These are phyloP conservation scores for Synanthedon tipuliformis DNA, from an alignment of 2,888 invertebrate species.

Conservation along the genomic window DNA sequence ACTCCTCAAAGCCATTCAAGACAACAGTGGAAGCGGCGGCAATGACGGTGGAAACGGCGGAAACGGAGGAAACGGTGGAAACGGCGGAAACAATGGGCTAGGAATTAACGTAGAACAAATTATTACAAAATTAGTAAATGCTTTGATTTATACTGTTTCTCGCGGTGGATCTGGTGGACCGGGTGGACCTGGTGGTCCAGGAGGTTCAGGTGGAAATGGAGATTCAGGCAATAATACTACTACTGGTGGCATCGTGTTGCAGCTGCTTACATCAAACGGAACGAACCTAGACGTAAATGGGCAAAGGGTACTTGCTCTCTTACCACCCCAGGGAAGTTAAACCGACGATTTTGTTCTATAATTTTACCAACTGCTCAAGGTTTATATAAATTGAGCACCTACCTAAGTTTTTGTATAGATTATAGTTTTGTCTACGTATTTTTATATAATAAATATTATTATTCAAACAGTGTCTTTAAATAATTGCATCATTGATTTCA, in stretches of 20 bases:
- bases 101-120: slow-evolving; percentile 30
- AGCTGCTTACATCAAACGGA: not conserved
- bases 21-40: not conserved
- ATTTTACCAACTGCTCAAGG: no score
- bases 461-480: no score
- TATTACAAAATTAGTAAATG: slow-evolving; percentile 43
- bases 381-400: no score
- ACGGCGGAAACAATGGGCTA: slow-evolving; percentile 1
- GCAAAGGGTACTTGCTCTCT: no score
- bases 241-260: slow-evolving; percentile 4
- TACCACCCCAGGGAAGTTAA: no score
- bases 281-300: not conserved
- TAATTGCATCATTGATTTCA: no score
- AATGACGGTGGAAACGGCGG: not conserved
- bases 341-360: no score
- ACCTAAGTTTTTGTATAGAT: no score
- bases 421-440: no score
- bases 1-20: slow-evolving; percentile 5
- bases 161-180: slow-evolving; percentile 7
- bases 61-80: slow-evolving; percentile 3
- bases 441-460: no score
- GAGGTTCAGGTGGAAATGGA: not conserved
- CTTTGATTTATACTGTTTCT: slow-evolving; percentile 27
- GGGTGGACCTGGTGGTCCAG: not conserved
- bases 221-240: not conserved